Conservation (phyloP, 2,797 vertebrate genomes). For the Anableps anableps region DNA sequence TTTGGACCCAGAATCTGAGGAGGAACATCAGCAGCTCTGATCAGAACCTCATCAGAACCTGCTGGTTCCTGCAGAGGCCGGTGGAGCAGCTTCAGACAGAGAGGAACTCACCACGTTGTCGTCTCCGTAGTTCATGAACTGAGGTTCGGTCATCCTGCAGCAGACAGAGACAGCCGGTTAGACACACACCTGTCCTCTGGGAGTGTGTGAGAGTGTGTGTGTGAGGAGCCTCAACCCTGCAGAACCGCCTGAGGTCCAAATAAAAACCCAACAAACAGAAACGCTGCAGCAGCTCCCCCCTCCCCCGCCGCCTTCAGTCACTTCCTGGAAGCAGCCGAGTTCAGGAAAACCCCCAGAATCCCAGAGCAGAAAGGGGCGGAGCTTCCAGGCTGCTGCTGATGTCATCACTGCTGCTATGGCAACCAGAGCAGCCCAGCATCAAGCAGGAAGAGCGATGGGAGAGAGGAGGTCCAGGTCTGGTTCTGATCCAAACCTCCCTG, state of each 20-base stretch:
- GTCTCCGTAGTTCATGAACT: conserved; percentile 73
- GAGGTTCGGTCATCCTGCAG: conserved; percentile 79
- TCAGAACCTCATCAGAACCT: neutral
- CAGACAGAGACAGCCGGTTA: neutral
- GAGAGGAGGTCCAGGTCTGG: too few relatives aligned
- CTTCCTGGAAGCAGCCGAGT: conserved; percentile 81
- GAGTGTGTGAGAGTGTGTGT: neutral
- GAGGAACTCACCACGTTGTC: conserved; percentile 77
- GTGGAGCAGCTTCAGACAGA: too few relatives aligned
- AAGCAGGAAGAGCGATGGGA: neutral
- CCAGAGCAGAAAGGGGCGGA: conserved; percentile 60
- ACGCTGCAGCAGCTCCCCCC: conserved; percentile 11
- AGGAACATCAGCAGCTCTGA: too few relatives aligned
- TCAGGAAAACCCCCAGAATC: conserved; percentile 86
- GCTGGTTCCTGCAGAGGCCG: too few relatives aligned
- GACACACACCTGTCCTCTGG: neutral
- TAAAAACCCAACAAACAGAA: conserved; percentile 6
- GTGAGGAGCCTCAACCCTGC: neutral
- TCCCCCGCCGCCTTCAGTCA: conserved; percentile 53
- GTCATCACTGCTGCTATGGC: conserved; percentile 26
- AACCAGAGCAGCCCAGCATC: neutral
- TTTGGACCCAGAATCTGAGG: too few relatives aligned
- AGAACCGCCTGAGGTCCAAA: neutral
- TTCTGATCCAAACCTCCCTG: too few relatives aligned
- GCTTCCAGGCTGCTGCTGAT: conserved; percentile 30